A percentile compares a stretch with the other conserved stretches of the same genome.
Conservation (phyloP, 2,888 invertebrate genomes). For the Helleia helle region DNA sequence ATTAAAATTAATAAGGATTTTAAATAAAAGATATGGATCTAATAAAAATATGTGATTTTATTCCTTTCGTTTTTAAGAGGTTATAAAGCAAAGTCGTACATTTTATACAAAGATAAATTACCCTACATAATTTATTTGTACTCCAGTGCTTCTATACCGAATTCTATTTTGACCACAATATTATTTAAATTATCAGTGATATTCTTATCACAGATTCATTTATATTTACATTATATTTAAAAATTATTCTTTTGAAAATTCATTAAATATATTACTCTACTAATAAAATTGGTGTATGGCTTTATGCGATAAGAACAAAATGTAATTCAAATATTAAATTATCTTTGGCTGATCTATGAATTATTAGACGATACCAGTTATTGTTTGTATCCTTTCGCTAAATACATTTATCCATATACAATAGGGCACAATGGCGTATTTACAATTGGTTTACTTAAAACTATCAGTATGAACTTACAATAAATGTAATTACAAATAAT, state of each 20-base stretch:
- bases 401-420: slow-evolving; percentile 9
- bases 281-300: slow-evolving; percentile 4
- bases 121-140: slow-evolving; percentile 42
- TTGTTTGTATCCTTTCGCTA: slow-evolving; percentile 1
- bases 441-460: slow-evolving; percentile 11
- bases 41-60: slow-evolving; percentile 64
- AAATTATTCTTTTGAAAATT: neutral
- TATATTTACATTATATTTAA: slow-evolving; percentile 9
- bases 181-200: slow-evolving; percentile 21
- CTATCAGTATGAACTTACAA: neutral
- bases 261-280: slow-evolving; percentile 1
- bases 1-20: slow-evolving; percentile 12
- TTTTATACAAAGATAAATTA: slow-evolving; percentile 12
- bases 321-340: slow-evolving; percentile 3
- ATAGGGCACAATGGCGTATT: slow-evolving; percentile 12
- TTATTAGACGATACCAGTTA: slow-evolving; percentile 6
- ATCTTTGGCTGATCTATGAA: slow-evolving; percentile 10
- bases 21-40: slow-evolving; percentile 39
- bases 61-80: slow-evolving; percentile 45
- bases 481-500: neutral
- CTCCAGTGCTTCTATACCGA: slow-evolving; percentile 48
- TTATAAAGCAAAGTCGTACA: slow-evolving; percentile 19
- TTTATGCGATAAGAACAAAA: neutral
- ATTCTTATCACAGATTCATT: slow-evolving; percentile 26
- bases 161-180: slow-evolving; percentile 13